Evolutionary conservation across 2,797 vertebrate genomes (phyloP).

Genomic region (Cossypha dichroa): DNA sequence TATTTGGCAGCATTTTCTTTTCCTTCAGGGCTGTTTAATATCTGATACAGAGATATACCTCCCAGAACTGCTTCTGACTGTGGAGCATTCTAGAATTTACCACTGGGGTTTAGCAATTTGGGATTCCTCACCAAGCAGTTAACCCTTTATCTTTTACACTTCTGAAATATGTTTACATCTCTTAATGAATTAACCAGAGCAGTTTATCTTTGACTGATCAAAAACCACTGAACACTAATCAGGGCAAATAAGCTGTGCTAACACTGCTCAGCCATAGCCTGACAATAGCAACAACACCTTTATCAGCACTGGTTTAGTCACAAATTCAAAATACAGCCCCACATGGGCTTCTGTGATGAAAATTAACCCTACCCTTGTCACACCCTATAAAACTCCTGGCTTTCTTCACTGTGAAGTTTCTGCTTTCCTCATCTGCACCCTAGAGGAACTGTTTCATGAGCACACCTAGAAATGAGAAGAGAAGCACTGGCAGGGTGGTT

Average conservation of each 20-base stretch:
- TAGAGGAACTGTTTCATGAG: background rate
- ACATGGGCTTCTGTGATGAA: background rate
- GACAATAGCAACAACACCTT: accelerated
- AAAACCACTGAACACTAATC: constrained; percentile 17
- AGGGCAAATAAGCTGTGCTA: background rate
- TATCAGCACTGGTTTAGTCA: background rate
- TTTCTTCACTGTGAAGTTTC: background rate
- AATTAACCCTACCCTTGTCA: background rate
- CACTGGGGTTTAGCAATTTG: background rate
- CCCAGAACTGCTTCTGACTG: background rate
- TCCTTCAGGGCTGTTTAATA: background rate
- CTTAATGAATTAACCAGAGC: background rate
- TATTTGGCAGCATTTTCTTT: background rate
- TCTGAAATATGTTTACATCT: background rate
- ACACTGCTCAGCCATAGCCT: background rate
- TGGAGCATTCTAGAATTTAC: background rate
- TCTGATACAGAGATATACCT: background rate
- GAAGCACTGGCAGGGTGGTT: background rate
- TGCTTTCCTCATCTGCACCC: background rate
- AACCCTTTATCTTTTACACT: background rate
- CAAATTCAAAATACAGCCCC: background rate
- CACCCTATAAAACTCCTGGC: background rate
- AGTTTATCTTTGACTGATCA: constrained; percentile 30
- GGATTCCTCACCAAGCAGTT: background rate
- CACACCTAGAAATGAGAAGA: background rate